Conservation (phyloP, 1,140 invertebrate species). For the Brachionus paranguensis region DNA sequence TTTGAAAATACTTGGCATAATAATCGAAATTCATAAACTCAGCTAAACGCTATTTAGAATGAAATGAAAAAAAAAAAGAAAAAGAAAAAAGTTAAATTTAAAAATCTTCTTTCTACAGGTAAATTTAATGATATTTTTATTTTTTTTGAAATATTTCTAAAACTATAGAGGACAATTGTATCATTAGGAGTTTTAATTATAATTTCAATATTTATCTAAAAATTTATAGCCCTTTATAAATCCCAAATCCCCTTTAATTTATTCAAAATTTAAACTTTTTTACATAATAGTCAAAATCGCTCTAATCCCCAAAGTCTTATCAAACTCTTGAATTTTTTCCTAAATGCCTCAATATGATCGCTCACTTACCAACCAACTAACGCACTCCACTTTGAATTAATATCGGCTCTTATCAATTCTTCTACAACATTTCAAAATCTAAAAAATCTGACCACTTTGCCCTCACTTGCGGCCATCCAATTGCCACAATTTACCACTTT, state of each 20-base stretch:
- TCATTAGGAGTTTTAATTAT: conserved; percentile 34
- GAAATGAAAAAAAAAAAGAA: background rate
- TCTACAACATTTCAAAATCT: too few relatives aligned
- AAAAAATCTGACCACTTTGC: background rate
- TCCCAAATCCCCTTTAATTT: conserved; percentile 24
- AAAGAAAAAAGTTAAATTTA: conserved; percentile 15
- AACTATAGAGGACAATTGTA: conserved; percentile 31
- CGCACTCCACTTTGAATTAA: background rate
- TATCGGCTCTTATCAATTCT: background rate
- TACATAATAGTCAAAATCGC: conserved; percentile 5
- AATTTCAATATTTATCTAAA: conserved; percentile 33
- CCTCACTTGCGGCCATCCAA: background rate
- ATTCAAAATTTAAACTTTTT: conserved; percentile 35
- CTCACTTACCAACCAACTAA: background rate
- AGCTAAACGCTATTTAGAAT: background rate
- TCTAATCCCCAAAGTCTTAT: conserved; percentile 27
- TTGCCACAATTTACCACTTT: background rate
- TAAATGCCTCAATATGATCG: background rate
- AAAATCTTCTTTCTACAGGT: conserved; percentile 12
- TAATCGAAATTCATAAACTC: background rate
- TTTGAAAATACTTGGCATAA: background rate
- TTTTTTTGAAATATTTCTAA: background rate
- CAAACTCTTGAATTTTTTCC: background rate
- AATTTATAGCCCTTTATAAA: conserved; percentile 3
- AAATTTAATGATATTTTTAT: conserved; percentile 26